phyloP scores from a whole-genome alignment of 1,140 invertebrate genomes.

The Drosophila murphyi region DNA sequence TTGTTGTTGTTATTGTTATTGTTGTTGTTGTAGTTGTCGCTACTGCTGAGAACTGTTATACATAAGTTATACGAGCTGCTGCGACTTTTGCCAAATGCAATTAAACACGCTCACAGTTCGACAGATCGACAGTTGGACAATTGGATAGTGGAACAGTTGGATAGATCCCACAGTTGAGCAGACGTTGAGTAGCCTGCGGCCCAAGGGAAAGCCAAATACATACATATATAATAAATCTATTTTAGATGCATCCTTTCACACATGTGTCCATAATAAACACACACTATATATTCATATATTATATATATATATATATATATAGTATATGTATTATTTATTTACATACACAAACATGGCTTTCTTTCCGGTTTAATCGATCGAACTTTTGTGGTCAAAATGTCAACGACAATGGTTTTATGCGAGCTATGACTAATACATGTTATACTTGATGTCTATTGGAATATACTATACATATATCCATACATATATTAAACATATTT shows the following conservation, averaged over 20 bases:
- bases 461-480: not conserved
- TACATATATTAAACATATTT: not conserved
- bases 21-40: not conserved
- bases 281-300: not conserved
- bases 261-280: not conserved
- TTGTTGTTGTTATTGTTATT: conserved; percentile 2
- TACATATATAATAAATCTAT: not conserved
- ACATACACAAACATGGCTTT: conserved; percentile 11
- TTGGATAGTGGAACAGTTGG: conserved; percentile 1
- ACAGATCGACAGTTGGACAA: conserved; percentile 8
- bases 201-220: conserved; percentile 42
- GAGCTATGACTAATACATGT: conserved; percentile 13
- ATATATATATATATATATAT: too few relatives aligned
- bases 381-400: conserved; percentile 26
- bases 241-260: conserved; percentile 38
- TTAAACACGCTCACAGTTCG: conserved; percentile 39
- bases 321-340: too few relatives aligned
- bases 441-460: not conserved
- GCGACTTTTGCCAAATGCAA: conserved; percentile 35
- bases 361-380: conserved; percentile 37
- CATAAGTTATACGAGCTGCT: conserved; percentile 29
- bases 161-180: not conserved
- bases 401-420: conserved; percentile 8
- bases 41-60: conserved; percentile 50
- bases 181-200: conserved; percentile 19